Base-by-base conservation (phyloP, 2,888 invertebrate genomes). In the Pristionchus japonicus region DNA sequence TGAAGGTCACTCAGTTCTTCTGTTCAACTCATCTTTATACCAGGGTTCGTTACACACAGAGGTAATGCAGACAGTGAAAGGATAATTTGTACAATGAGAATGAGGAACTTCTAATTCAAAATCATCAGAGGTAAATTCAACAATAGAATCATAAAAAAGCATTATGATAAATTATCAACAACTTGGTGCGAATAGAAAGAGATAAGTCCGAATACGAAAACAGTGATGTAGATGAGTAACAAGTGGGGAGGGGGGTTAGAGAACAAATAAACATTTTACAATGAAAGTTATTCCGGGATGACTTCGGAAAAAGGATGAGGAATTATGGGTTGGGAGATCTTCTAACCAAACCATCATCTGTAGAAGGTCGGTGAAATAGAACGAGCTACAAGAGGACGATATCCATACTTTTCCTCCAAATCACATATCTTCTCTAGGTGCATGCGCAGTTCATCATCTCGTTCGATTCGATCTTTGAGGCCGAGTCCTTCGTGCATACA, bases 1-100 rank as follows among this genome's bases (percentile, higher is more conserved):
- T 70, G 70, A 70, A 70, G 70, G 70, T 70, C 70, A 70, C 70
- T 70, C 70, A 37, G 70, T 27, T 64, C 31, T 64, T 37, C 70
- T 70, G 70, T 23, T 34, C 70, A 37, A 70, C 37, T 70, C 70
- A 70, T 70, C 70, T 70, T 70, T 70, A 70, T 37, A 2, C 37
- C 2, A 64, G 31, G 31, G 31, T 34, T 67, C 15, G 34, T 67
- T 67, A 31, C 7, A 31, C 64, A 64, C 31, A 61, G n/a, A 23
- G 23, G 27, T 9, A 23, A 61, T 61, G 23, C 61, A 61, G 23
- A 61, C 23, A 61, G 61, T n/a, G 61, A 27, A 27, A 11, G 61
- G 23, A 27, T 11, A 57, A 57, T 20, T 13, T 3, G 17, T 20
- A 57, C 52, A 57, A 57, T 3, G 52, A 11, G 17, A 3, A 57